Percentiles rank a stretch among this genome's conserved stretches.
Evolutionary conservation across 2,113 vertebrate species (phyloP).

Genomic region (Indicator indicator): DNA sequence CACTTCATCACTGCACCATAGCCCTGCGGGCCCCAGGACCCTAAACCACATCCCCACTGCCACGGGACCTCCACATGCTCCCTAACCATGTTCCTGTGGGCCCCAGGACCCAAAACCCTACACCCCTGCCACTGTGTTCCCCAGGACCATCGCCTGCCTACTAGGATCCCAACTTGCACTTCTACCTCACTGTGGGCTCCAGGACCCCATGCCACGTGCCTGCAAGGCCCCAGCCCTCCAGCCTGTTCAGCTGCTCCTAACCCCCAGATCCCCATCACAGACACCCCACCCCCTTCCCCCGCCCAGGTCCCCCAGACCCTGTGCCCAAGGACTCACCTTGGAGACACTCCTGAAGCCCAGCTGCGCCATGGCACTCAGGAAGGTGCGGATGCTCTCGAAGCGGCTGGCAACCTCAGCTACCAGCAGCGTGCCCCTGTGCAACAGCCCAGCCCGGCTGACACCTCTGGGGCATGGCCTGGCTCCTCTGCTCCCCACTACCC

Average conservation of each 20-base stretch:
- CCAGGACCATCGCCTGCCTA: no score
- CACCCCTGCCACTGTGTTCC: no score
- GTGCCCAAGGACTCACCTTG: conserved; percentile 77
- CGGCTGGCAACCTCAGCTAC: conserved; percentile 93
- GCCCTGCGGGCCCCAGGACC: neutral
- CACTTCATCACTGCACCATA: neutral
- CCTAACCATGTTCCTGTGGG: neutral
- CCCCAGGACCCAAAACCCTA: no score
- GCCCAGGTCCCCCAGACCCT: neutral
- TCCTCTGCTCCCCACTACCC: neutral
- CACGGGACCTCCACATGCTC: neutral
- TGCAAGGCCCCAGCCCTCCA: no score
- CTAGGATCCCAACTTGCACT: no score
- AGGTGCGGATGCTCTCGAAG: conserved; percentile 82
- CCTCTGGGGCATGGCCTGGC: neutral
- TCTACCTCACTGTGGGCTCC: no score
- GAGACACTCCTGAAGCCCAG: conserved; percentile 86
- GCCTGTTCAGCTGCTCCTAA: neutral
- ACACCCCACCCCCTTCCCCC: rapidly evolving
- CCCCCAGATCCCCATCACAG: neutral
- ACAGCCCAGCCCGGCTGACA: neutral
- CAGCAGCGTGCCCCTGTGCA: conserved; percentile 85
- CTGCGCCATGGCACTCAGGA: conserved; percentile 75
- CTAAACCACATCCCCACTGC: no score
- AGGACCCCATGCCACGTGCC: neutral